Percentiles rank a stretch among this genome's conserved stretches.
Conservation (phyloP, 2,797 vertebrate species). For the Novumbra hubbsi region DNA sequence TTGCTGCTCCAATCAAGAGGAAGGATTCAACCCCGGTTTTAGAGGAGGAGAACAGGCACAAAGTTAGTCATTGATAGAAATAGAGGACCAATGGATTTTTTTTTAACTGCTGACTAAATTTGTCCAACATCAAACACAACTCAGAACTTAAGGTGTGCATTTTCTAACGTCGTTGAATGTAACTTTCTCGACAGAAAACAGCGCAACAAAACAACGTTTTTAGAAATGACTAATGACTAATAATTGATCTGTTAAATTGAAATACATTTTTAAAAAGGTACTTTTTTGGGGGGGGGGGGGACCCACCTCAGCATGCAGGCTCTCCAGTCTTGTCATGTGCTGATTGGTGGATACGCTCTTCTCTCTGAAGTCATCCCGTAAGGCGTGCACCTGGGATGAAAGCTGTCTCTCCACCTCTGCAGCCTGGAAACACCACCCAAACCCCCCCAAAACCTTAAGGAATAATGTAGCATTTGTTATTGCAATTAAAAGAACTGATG, state of each 20-base stretch:
- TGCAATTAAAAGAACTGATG: background rate
- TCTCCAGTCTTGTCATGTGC: conserved; percentile 91
- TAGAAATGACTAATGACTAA: background rate
- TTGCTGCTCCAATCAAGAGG: conserved; percentile 87
- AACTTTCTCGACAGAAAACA: background rate
- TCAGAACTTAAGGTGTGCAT: background rate
- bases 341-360: conserved; percentile 92
- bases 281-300: background rate
- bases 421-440: conserved; percentile 70
- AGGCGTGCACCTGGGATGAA: conserved; percentile 93
- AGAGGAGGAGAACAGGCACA: conserved; percentile 56
- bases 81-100: conserved; percentile 4
- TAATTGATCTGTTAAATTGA: background rate
- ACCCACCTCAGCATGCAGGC: conserved; percentile 92
- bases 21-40: conserved; percentile 55
- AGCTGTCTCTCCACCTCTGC: conserved; percentile 94
- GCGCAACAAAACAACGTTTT: background rate
- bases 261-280: background rate
- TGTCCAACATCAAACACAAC: background rate
- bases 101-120: background rate
- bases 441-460: background rate
- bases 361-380: conserved; percentile 93
- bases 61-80: conserved; percentile 24
- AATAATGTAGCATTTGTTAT: background rate
- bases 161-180: background rate